These are phyloP conservation scores for Agelastica alni DNA, from an alignment of 2,888 invertebrate species.

Conservation along the genomic window DNA sequence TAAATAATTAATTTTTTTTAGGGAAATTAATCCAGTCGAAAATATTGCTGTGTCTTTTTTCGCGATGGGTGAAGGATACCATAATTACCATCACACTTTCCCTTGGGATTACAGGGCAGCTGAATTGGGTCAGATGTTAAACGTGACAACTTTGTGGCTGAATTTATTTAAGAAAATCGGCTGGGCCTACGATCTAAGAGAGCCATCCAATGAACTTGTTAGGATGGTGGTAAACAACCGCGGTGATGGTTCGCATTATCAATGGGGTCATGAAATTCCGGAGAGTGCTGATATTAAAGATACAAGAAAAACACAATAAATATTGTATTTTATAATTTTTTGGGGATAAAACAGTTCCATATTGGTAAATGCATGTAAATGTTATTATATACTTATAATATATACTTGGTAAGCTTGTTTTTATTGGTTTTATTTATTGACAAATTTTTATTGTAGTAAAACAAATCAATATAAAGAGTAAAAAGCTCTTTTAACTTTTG, in stretches of 20 bases:
- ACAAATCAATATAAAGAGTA: too few relatives aligned
- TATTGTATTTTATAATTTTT: neutral
- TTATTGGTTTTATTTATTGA: too few relatives aligned
- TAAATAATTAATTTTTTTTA: too few relatives aligned
- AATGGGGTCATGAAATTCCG: slow-evolving; percentile 27
- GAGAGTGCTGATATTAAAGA: neutral
- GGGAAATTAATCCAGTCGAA: slow-evolving; percentile 78
- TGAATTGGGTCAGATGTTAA: slow-evolving; percentile 72
- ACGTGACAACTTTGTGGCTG: slow-evolving; percentile 71
- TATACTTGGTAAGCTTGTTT: too few relatives aligned
- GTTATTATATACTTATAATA: too few relatives aligned
- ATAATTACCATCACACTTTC: slow-evolving; percentile 93
- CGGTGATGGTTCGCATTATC: slow-evolving; percentile 54
- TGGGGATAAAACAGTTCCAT: neutral
- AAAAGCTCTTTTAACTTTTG: too few relatives aligned
- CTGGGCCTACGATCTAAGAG: slow-evolving; percentile 78
- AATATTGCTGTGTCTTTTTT: slow-evolving; percentile 74
- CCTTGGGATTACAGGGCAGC: slow-evolving; percentile 93
- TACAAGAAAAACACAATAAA: neutral
- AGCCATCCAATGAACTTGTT: slow-evolving; percentile 63
- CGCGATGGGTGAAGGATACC: slow-evolving; percentile 87
- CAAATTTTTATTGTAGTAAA: too few relatives aligned
- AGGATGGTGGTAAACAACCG: slow-evolving; percentile 60
- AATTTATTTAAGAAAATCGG: slow-evolving; percentile 71
- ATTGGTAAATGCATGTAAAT: too few relatives aligned